These are phyloP conservation scores for Oryzias sinensis DNA, from an alignment of 2,797 vertebrate genomes.

Conservation along the genomic window DNA sequence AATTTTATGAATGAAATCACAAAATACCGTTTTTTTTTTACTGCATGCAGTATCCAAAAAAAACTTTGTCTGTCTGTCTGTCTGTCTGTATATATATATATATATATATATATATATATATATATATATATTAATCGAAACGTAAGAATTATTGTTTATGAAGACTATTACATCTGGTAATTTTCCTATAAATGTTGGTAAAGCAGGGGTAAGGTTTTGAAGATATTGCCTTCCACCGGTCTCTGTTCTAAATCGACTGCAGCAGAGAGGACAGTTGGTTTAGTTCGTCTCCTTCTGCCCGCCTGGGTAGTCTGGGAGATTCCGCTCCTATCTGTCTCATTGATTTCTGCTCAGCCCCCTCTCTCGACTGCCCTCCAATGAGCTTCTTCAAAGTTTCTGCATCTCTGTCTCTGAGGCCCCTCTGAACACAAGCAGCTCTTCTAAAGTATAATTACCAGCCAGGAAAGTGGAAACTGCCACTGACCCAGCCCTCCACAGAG, in stretches of 20 bases:
- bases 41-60: too few species aligned
- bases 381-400: constrained; percentile 63
- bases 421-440: constrained; percentile 36
- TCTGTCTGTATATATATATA: too few species aligned
- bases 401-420: constrained; percentile 55
- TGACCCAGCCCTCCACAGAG: constrained; percentile 58
- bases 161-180: too few species aligned
- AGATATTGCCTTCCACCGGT: too few species aligned
- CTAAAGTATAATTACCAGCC: constrained; percentile 72
- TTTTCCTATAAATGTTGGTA: too few species aligned
- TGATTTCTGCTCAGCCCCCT: constrained; percentile 65
- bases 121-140: too few species aligned
- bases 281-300: constrained; percentile 56
- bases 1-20: too few species aligned
- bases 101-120: too few species aligned
- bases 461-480: constrained; percentile 62
- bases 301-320: constrained; percentile 53
- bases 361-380: constrained; percentile 12
- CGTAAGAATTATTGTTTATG: too few species aligned
- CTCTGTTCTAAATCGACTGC: constrained; percentile 8
- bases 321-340: constrained; percentile 69
- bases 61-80: too few species aligned
- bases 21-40: too few species aligned
- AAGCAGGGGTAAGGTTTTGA: too few species aligned
- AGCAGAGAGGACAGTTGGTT: constrained; percentile 40